These are phyloP conservation scores for Ophonus ardosiacus DNA, from an alignment of 2,888 invertebrate genomes.

Conservation along the genomic window DNA sequence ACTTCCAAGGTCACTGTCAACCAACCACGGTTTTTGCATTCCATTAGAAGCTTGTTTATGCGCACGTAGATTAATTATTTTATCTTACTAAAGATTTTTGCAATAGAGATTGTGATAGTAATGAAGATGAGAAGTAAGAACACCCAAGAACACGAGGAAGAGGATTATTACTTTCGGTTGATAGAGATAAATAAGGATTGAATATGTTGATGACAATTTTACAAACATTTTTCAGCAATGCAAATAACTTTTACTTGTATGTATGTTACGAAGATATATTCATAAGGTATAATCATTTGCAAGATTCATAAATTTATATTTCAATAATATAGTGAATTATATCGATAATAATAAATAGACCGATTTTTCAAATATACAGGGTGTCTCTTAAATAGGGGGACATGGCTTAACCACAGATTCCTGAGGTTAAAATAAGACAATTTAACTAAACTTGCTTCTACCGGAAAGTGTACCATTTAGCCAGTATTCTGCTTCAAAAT, in stretches of 20 bases:
- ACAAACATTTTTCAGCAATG: not conserved
- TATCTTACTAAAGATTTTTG: conserved; percentile 39
- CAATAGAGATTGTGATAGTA: not conserved
- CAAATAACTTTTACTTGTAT: not conserved
- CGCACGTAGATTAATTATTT: conserved; percentile 40
- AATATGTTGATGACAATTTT: not conserved
- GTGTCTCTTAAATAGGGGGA: too few species aligned
- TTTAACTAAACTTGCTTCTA: too few species aligned
- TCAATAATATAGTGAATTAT: too few species aligned
- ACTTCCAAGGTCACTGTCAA: conserved; percentile 57
- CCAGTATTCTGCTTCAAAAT: too few species aligned
- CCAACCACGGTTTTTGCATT: conserved; percentile 30
- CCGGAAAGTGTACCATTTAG: too few species aligned
- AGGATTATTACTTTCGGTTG: not conserved
- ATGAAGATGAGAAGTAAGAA: conserved; percentile 5
- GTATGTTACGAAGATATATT: not conserved
- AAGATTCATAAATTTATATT: too few species aligned
- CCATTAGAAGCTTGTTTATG: conserved; percentile 39
- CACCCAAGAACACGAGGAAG: conserved; percentile 7
- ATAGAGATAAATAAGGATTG: conserved; percentile 13
- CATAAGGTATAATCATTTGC: too few species aligned
- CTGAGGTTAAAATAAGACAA: too few species aligned
- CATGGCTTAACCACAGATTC: too few species aligned
- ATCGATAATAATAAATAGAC: too few species aligned
- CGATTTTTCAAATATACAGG: too few species aligned